Conservation (phyloP, 2,888 invertebrate species). For the Drosophila subsilvestris region DNA sequence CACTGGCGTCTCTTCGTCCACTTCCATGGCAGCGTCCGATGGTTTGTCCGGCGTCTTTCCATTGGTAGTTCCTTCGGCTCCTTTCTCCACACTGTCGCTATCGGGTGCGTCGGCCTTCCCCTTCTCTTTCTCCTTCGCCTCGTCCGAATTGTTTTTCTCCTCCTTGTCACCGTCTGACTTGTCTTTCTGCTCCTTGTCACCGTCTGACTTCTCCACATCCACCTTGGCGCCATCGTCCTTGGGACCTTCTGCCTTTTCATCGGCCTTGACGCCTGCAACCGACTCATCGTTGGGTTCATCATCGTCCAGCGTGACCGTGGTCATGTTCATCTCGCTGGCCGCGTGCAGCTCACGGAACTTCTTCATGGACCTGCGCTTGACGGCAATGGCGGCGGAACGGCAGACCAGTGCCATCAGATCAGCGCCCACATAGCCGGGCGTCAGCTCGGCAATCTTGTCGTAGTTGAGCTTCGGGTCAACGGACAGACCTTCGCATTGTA, state of each 20-base stretch:
- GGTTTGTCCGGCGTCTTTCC: constrained; percentile 21
- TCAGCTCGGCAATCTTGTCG: constrained; percentile 90
- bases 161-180: background rate
- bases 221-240: constrained; percentile 23
- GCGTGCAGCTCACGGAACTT: constrained; percentile 80
- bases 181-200: background rate
- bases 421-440: constrained; percentile 98
- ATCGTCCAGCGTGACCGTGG: constrained; percentile 82
- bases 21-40: constrained; percentile 46
- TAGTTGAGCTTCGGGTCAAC: constrained; percentile 90
- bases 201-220: constrained; percentile 1
- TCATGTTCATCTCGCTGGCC: constrained; percentile 79
- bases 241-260: constrained; percentile 22
- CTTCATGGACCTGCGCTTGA: constrained; percentile 86
- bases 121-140: background rate
- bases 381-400: constrained; percentile 94
- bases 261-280: constrained; percentile 4
- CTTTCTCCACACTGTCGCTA: background rate
- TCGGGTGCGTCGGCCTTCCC: background rate
- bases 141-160: background rate
- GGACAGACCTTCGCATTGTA: constrained; percentile 89
- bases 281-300: constrained; percentile 68
- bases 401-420: constrained; percentile 94
- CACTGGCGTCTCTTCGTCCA: constrained; percentile 80
- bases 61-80: constrained; percentile 28